Evolutionary conservation across 2,113 vertebrate species (phyloP).

Genomic region (Dicaeum eximium): DNA sequence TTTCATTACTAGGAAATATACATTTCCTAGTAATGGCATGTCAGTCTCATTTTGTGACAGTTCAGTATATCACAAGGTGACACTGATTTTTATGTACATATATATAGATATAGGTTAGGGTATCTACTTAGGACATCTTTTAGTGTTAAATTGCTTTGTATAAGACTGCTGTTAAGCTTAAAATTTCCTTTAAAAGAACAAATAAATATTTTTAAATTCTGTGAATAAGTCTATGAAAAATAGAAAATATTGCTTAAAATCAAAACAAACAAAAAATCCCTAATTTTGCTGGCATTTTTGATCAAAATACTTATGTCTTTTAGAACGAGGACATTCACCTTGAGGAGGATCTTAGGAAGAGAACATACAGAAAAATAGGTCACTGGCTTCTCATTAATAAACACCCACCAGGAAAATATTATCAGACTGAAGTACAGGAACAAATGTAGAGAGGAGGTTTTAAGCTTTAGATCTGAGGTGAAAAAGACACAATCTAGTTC

Average conservation of each 20-base stretch:
- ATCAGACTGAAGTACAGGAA: background rate
- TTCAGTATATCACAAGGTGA: background rate
- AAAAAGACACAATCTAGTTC: background rate
- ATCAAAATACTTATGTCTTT: background rate
- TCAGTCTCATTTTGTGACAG: background rate
- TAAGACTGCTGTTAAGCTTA: background rate
- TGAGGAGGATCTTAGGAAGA: background rate
- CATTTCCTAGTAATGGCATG: background rate
- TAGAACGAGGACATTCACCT: background rate
- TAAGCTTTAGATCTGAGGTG: background rate
- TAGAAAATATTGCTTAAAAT: background rate
- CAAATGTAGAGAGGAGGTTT: background rate
- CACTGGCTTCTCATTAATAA: background rate
- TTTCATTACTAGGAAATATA: too few species aligned
- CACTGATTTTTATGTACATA: background rate
- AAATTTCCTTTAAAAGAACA: background rate
- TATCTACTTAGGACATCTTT: background rate
- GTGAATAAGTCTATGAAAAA: background rate
- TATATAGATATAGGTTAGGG: background rate
- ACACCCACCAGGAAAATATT: background rate
- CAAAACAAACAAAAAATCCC: background rate
- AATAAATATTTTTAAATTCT: background rate
- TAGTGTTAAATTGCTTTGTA: background rate
- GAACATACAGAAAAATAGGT: background rate
- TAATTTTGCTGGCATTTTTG: background rate